Conservation (phyloP, 2,113 vertebrate species). For the Pteropus alecto region DNA sequence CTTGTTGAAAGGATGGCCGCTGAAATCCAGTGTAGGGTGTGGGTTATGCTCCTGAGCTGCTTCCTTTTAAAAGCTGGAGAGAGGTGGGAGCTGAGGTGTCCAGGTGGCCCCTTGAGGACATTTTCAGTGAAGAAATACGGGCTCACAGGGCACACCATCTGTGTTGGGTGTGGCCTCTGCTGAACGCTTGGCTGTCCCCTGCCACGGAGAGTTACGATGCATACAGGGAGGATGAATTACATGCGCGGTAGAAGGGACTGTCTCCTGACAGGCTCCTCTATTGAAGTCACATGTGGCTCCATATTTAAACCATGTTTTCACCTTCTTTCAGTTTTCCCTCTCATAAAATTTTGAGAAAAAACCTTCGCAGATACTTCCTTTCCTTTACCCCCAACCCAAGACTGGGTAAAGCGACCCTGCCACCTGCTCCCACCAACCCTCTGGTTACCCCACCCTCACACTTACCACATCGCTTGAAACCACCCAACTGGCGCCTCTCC, state of each 20-base stretch:
- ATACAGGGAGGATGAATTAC: rapidly evolving
- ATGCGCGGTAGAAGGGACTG: rapidly evolving
- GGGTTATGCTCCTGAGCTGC: not conserved
- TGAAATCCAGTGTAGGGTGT: not conserved
- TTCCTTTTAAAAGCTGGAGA: not conserved
- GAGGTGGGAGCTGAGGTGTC: not conserved
- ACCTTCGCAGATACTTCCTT: not conserved
- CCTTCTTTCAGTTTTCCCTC: not conserved
- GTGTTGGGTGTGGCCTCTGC: not conserved
- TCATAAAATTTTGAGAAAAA: not conserved
- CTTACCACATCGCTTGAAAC: not conserved
- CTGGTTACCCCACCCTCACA: no score
- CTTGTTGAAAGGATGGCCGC: not conserved
- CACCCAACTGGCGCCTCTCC: rapidly evolving
- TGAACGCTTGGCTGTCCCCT: not conserved
- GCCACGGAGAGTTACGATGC: rapidly evolving
- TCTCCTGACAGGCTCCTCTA: not conserved
- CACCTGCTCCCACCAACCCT: rapidly evolving
- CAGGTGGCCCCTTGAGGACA: not conserved
- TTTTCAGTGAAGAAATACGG: rapidly evolving
- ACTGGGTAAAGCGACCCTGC: not conserved
- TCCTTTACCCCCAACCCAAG: not conserved
- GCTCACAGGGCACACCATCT: not conserved
- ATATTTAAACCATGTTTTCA: not conserved
- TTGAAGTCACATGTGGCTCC: not conserved